phyloP scores from a whole-genome alignment of 2,113 vertebrate genomes.

The Daubentonia madagascariensis region DNA sequence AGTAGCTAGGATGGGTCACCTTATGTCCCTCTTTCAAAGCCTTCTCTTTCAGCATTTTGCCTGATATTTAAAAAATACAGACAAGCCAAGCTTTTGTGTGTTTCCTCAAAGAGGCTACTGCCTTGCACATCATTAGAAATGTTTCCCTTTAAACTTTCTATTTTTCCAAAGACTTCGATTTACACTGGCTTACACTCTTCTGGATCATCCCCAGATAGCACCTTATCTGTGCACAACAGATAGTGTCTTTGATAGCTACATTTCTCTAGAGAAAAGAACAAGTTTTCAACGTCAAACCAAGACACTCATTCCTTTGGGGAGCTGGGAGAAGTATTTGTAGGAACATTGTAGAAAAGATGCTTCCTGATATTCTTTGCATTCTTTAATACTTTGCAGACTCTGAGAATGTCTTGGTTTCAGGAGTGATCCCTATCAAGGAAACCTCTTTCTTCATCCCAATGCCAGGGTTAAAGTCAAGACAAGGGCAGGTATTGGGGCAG shows the following conservation, averaged over 20 bases:
- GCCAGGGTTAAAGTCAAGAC: not conserved
- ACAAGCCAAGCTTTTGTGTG: not conserved
- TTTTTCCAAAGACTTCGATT: not conserved
- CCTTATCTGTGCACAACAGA: not conserved
- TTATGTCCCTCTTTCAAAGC: not conserved
- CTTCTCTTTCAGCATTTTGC: not conserved
- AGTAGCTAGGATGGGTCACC: not conserved
- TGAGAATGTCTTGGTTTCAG: not conserved
- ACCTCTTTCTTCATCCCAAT: not conserved
- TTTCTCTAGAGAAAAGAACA: slow-evolving; percentile 34
- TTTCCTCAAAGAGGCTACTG: not conserved
- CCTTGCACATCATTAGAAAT: not conserved
- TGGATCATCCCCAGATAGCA: not conserved
- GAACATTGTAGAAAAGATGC: not conserved
- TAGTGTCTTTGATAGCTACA: not conserved
- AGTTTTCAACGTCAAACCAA: not conserved
- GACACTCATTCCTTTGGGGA: not conserved
- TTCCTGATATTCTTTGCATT: not conserved
- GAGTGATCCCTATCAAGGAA: not conserved
- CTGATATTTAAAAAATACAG: not conserved
- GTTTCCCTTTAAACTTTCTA: not conserved
- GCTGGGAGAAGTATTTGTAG: not conserved
- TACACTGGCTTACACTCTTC: not conserved
- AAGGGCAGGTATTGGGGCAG: not conserved
- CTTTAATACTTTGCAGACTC: not conserved